A percentile compares a stretch with the other conserved stretches of the same genome.
These are phyloP conservation scores for Dasyornis broadbenti DNA, from an alignment of 2,113 vertebrate genomes.

Conservation along the genomic window DNA sequence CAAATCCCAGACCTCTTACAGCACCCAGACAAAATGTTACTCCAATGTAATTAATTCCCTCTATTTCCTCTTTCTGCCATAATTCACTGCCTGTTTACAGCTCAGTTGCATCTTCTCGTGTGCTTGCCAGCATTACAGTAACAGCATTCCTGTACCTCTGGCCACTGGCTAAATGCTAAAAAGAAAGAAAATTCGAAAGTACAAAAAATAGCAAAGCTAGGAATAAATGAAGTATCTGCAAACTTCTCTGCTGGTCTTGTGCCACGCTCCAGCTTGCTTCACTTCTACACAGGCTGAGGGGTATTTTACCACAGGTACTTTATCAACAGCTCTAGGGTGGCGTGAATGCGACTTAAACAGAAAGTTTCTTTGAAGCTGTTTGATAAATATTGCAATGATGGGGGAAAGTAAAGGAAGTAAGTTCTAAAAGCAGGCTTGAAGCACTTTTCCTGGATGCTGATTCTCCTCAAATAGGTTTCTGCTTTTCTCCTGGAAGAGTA, in stretches of 20 bases:
- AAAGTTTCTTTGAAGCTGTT: background rate
- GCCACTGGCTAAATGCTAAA: background rate
- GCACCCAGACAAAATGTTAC: background rate
- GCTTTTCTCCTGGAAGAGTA: background rate
- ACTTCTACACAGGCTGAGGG: background rate
- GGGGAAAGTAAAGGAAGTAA: background rate
- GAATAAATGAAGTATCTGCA: background rate
- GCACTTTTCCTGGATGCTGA: background rate
- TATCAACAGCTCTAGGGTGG: background rate
- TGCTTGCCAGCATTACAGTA: background rate
- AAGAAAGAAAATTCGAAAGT: background rate
- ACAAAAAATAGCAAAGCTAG: background rate
- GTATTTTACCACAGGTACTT: background rate
- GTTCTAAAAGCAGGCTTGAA: background rate
- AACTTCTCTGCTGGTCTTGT: background rate
- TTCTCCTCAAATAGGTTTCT: background rate
- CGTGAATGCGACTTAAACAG: background rate
- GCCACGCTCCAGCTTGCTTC: background rate
- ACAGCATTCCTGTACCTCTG: background rate
- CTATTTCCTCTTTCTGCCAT: background rate
- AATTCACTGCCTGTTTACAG: background rate
- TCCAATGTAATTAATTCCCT: background rate
- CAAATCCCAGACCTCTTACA: background rate
- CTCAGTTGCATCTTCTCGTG: background rate
- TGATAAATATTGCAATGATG: background rate